Evolutionary conservation across 2,113 vertebrate species (phyloP).

Genomic region (Myodes glareolus): DNA sequence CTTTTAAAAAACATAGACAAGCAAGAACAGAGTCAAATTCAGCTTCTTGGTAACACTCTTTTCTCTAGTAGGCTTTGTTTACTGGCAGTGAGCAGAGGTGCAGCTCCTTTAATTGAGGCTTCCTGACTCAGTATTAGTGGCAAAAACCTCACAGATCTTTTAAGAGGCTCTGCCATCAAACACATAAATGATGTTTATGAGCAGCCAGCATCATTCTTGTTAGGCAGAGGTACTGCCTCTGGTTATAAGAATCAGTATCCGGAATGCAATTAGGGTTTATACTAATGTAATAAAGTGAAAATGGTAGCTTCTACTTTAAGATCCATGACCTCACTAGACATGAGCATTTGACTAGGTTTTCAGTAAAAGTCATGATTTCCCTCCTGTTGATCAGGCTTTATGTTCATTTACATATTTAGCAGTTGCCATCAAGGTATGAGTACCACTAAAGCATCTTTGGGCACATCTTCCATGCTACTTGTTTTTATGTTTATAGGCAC

Average conservation of each 20-base stretch:
- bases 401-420: neutral
- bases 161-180: too few species aligned
- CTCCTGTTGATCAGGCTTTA: neutral
- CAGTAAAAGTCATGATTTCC: neutral
- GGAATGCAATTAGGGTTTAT: neutral
- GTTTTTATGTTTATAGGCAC: neutral
- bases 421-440: neutral
- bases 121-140: too few species aligned
- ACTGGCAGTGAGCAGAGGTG: too few species aligned
- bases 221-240: too few species aligned
- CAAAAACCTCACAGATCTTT: too few species aligned
- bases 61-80: too few species aligned
- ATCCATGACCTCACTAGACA: neutral
- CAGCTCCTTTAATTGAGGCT: too few species aligned
- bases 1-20: too few species aligned
- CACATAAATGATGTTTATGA: too few species aligned
- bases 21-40: too few species aligned
- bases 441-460: neutral
- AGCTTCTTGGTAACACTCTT: too few species aligned
- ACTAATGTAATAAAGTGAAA: neutral
- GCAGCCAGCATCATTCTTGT: too few species aligned
- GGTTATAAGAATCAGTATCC: neutral
- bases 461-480: neutral
- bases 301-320: neutral
- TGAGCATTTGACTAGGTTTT: neutral